These are phyloP conservation scores for Leptobrachium ailaonicum DNA, from an alignment of 2,113 vertebrate genomes.

Conservation along the genomic window DNA sequence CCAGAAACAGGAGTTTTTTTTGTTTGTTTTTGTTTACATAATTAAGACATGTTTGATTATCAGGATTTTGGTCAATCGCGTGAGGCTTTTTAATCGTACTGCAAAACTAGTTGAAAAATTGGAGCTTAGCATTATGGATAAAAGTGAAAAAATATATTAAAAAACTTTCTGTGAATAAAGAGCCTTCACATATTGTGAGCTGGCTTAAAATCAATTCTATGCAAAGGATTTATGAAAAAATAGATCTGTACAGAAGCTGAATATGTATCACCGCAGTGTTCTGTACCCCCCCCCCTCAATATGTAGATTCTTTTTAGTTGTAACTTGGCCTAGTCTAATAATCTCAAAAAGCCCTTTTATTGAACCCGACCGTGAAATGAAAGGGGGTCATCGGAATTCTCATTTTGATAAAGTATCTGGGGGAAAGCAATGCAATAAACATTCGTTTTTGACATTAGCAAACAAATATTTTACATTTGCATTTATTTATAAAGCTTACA, in stretches of 20 bases:
- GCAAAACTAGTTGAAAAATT: neutral
- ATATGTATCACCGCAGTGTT: neutral
- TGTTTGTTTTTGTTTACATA: constrained; percentile 60
- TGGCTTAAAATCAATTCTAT: neutral
- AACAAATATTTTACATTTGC: neutral
- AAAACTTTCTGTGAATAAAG: neutral
- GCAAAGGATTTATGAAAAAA: neutral
- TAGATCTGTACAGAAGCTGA: neutral
- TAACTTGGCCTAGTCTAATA: neutral
- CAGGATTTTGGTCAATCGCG: constrained; percentile 39
- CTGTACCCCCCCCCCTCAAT: neutral
- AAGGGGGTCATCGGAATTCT: neutral
- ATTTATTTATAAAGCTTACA: neutral
- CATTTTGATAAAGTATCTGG: neutral
- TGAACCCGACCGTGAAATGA: neutral
- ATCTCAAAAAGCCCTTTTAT: neutral
- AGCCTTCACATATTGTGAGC: neutral
- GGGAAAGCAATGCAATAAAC: neutral
- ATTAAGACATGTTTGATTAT: constrained; percentile 67
- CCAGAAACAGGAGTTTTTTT: constrained; percentile 59
- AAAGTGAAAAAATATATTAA: neutral
- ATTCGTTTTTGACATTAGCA: neutral
- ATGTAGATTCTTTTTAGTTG: neutral
- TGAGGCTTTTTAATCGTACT: neutral
- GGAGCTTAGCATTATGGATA: neutral